A percentile compares a stretch with the other conserved stretches of the same genome.
Evolutionary conservation across 2,113 vertebrate genomes (phyloP).

Genomic region (Drymodes brunneopygia): DNA sequence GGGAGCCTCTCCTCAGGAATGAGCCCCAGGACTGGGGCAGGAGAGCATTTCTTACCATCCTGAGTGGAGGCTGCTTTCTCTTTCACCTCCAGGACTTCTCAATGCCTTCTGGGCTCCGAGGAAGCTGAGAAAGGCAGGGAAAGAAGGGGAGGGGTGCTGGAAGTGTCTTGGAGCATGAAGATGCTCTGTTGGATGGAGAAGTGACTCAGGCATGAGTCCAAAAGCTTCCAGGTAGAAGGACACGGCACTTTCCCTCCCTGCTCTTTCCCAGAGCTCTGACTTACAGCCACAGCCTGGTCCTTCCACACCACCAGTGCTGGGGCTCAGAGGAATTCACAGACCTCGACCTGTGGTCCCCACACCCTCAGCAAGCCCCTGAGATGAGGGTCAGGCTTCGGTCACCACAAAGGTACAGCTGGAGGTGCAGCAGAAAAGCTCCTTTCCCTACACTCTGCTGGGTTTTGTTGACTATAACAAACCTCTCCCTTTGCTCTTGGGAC

Average conservation of each 20-base stretch:
- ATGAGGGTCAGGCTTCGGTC: neutral
- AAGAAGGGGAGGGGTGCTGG: neutral
- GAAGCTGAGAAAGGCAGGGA: neutral
- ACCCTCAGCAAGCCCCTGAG: neutral
- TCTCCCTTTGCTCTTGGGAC: neutral
- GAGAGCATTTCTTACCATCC: neutral
- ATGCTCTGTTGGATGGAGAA: neutral
- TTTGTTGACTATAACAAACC: neutral
- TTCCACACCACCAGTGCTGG: neutral
- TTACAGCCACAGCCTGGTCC: neutral
- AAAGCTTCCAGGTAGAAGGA: neutral
- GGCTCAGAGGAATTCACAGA: neutral
- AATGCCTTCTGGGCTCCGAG: neutral
- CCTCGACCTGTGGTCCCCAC: accelerated
- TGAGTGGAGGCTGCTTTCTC: neutral
- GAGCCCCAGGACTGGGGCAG: neutral
- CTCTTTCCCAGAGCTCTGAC: neutral
- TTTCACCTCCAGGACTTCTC: neutral
- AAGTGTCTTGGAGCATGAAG: neutral
- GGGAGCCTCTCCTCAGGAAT: neutral
- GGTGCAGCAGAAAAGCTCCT: neutral
- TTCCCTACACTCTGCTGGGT: neutral
- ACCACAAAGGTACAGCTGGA: neutral
- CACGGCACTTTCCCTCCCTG: neutral
- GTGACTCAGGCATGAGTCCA: neutral